Evolutionary conservation across 2,888 invertebrate species (phyloP).

Genomic region (Drosophila mettleri): DNA sequence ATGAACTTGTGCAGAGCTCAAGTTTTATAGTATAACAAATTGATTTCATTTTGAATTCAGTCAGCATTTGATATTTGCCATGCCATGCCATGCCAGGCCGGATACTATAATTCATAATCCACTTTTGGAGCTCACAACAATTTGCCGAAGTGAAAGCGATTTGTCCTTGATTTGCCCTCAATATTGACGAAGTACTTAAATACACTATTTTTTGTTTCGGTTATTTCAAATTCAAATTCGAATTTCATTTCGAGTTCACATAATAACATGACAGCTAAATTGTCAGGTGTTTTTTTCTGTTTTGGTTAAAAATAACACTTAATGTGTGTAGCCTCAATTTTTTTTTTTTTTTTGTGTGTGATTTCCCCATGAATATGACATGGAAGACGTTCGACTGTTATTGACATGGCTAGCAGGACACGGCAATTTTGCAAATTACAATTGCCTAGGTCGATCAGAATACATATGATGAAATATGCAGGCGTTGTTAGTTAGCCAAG

Average conservation of each 20-base stretch:
- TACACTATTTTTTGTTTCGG: background rate
- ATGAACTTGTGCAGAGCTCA: background rate
- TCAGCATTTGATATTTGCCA: background rate
- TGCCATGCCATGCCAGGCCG: background rate
- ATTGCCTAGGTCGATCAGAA: constrained; percentile 66
- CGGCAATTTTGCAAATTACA: constrained; percentile 77
- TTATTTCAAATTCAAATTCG: background rate
- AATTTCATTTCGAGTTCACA: background rate
- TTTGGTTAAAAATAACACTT: constrained; percentile 23
- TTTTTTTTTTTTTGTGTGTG: too few species aligned
- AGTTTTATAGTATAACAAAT: constrained; percentile 1
- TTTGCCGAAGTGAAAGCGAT: constrained; percentile 3
- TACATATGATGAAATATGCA: constrained; percentile 75
- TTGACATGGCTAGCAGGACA: constrained; percentile 47
- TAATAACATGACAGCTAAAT: constrained; percentile 7
- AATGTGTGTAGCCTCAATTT: constrained; percentile 27
- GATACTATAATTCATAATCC: constrained; percentile 2
- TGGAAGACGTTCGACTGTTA: constrained; percentile 37
- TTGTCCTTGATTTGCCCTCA: constrained; percentile 6
- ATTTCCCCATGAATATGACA: constrained; percentile 67
- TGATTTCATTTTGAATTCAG: constrained; percentile 8
- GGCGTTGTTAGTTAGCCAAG: constrained; percentile 51
- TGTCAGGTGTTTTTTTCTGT: background rate
- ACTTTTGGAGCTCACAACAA: background rate
- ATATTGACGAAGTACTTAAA: constrained; percentile 1